Percentiles rank a stretch among this genome's conserved stretches.
Evolutionary conservation across 2,113 vertebrate species (phyloP).

Genomic region (Lasiurus borealis): DNA sequence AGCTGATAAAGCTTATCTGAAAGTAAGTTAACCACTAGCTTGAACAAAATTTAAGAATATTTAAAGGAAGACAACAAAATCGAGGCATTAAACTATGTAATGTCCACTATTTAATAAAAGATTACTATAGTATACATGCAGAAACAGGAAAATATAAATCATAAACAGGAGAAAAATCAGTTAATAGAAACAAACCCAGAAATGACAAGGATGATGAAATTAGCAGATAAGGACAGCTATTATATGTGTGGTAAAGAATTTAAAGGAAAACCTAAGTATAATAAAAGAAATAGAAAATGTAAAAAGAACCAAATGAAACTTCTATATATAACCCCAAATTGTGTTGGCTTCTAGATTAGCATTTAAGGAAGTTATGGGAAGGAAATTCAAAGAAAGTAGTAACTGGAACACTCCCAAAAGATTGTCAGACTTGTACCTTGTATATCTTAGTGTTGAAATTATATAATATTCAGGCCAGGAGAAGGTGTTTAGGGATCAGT

Average conservation of each 20-base stretch:
- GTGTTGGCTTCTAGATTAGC: not conserved
- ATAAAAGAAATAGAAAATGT: not conserved
- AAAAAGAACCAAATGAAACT: slow-evolving; percentile 18
- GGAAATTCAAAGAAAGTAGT: slow-evolving; percentile 23
- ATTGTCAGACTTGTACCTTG: not conserved
- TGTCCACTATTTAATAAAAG: not conserved
- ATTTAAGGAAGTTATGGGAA: not conserved
- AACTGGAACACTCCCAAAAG: not conserved
- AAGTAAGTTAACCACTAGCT: slow-evolving; percentile 41
- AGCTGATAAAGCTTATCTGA: not conserved
- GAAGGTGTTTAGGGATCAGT: not conserved
- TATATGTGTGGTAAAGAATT: not conserved
- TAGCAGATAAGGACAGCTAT: not conserved
- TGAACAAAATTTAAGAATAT: slow-evolving; percentile 22
- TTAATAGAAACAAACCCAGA: not conserved
- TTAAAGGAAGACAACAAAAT: slow-evolving; percentile 56
- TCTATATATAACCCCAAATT: not conserved
- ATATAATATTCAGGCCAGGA: not conserved
- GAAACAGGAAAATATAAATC: not conserved
- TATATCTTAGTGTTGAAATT: not conserved
- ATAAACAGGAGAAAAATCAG: not conserved
- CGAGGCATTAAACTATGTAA: not conserved
- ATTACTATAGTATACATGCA: not conserved
- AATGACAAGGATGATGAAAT: slow-evolving; percentile 15
- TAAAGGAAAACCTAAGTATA: slow-evolving; percentile 40